These are phyloP conservation scores for Seira sanloemensis DNA, from an alignment of 2,888 invertebrate species.

Conservation along the genomic window DNA sequence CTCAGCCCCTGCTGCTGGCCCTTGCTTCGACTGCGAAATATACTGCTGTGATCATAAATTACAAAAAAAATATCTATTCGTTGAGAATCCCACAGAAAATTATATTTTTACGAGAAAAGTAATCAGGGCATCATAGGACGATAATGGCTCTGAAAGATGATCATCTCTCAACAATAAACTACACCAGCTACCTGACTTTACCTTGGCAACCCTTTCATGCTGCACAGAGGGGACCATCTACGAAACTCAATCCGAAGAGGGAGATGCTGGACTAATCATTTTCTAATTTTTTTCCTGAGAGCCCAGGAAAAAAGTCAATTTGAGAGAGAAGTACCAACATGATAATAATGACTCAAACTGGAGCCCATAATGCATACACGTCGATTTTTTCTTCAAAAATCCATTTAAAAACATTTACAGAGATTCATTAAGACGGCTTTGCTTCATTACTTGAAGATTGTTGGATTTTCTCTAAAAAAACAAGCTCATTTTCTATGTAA, in stretches of 20 bases:
- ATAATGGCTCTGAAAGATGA: slow-evolving; percentile 8
- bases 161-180: slow-evolving; percentile 7
- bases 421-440: too few relatives aligned
- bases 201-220: not conserved
- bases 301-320: not conserved
- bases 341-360: too few relatives aligned
- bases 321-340: too few relatives aligned
- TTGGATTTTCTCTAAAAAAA: too few relatives aligned
- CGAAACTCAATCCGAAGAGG: not conserved
- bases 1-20: not conserved
- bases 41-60: slow-evolving; percentile 49
- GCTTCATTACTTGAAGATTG: too few relatives aligned
- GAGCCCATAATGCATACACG: too few relatives aligned
- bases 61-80: not conserved
- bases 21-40: not conserved
- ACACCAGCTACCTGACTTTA: not conserved
- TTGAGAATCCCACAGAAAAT: not conserved
- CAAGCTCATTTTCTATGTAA: too few relatives aligned
- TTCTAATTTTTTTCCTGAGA: not conserved
- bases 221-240: not conserved
- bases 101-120: not conserved
- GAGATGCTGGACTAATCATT: not conserved
- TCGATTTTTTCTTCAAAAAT: not conserved
- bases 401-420: too few relatives aligned
- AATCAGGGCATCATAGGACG: not conserved